Conservation (phyloP, 2,113 vertebrate genomes). For the Planiliza haematocheilus region DNA sequence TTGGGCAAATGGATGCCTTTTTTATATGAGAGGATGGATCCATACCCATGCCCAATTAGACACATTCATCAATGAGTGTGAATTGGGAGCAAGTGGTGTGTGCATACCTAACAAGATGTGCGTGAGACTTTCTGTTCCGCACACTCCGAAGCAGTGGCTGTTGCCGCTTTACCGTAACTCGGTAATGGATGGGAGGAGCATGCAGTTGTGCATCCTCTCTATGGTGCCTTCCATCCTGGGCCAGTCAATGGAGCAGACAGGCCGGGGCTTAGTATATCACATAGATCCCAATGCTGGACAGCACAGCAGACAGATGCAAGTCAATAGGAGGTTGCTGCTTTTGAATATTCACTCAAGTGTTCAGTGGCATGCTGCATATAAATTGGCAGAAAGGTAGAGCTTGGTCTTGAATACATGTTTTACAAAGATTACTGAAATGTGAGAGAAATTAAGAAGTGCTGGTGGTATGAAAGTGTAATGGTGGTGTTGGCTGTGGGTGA, state of each 20-base stretch:
- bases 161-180: constrained; percentile 36
- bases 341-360: constrained; percentile 74
- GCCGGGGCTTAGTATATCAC: constrained; percentile 74
- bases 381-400: constrained; percentile 42
- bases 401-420: constrained; percentile 29
- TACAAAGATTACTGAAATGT: constrained; percentile 9
- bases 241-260: constrained; percentile 77
- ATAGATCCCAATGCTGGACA: constrained; percentile 65
- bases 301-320: constrained; percentile 65
- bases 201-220: constrained; percentile 78
- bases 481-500: background rate
- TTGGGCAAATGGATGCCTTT: constrained; percentile 27
- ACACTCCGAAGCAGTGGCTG: constrained; percentile 23
- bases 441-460: background rate
- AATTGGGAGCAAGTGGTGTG: constrained; percentile 60
- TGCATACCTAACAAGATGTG: constrained; percentile 57
- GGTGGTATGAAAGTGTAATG: no score
- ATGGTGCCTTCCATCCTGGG: constrained; percentile 70
- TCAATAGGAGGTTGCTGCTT: constrained; percentile 72
- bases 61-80: constrained; percentile 54
- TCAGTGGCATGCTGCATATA: constrained; percentile 58
- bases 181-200: constrained; percentile 81
- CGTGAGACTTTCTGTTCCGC: constrained; percentile 23
- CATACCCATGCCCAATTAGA: background rate
- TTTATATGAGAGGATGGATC: constrained; percentile 14